Evolutionary conservation across 2,888 invertebrate species (phyloP), one percentile per base, ranked within the genome.

Genomic region (Cerceris ruficornis): DNA sequence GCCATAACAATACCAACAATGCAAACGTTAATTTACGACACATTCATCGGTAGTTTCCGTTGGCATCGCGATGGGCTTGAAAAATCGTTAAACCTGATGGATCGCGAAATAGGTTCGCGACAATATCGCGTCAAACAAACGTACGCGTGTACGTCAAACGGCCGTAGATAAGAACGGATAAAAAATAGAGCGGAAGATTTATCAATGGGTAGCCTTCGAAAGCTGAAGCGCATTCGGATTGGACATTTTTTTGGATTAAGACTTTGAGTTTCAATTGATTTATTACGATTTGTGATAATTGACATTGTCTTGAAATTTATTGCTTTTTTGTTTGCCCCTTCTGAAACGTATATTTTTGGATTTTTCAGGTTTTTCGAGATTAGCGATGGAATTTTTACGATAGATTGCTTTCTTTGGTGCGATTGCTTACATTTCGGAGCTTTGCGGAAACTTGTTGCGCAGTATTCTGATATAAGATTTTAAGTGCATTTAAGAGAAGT

Each of bases 11-110:
- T 68, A 68, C 43, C 65, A 71, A 67, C 71, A 65, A 79, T 69
- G 52, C 69, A 59, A 78, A 69, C 69, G 71, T 74, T 80, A 77
- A 75, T 80, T 80, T 80, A 78, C 69, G 75, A 70, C 57, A 43
- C 58, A 62, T 58, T 67, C 75, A 61, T 65, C 58, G 66, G 68
- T 60, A 17, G 41, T 52, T 28, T 17, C 41, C 69, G 60, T 14
- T 42, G 61, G 54, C 13, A 67, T 64, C 61, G 50, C 70, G 64
- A 59, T 58, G 57, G 68, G 7, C 54, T 42, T 57, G 52, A 55
- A 69, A 75, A 75, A 79, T 65, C 61, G 58, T 67, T 65, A 69
- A 66, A 60, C 52, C 62, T 15, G 66, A 69, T 69, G 70, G 60
- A 55, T 69, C 55, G 67, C 57, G 75, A 69, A 71, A 75, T 72